phyloP scores from a whole-genome alignment of 30 jellyfish, hydroid and myxozoan genomes.

The Cassiopea andromeda region DNA sequence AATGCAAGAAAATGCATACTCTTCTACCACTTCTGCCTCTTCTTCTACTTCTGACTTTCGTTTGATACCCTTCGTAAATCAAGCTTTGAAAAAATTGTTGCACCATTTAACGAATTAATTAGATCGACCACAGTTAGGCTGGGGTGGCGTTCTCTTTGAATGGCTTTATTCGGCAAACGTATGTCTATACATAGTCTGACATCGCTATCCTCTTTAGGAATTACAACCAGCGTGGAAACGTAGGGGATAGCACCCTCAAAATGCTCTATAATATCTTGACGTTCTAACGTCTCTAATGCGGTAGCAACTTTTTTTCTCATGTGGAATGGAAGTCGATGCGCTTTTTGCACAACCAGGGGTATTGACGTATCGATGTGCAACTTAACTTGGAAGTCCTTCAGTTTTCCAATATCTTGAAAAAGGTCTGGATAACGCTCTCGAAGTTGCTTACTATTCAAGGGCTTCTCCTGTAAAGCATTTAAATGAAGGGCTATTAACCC shows the following conservation, averaged over 20 bases:
- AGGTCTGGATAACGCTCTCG: no score
- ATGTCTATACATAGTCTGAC: slow-evolving; percentile 20
- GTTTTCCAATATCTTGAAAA: slow-evolving; percentile 3
- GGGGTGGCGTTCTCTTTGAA: slow-evolving; percentile 34
- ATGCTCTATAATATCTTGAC: background rate
- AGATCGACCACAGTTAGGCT: slow-evolving; percentile 15
- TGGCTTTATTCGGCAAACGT: slow-evolving; percentile 18
- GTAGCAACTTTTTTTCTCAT: slow-evolving; percentile 4
- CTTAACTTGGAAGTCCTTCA: background rate
- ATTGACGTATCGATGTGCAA: background rate
- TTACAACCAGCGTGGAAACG: slow-evolving; percentile 20
- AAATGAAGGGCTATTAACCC: no score
- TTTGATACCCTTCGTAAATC: no score
- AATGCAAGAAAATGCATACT: no score
- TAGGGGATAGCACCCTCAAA: slow-evolving; percentile 29
- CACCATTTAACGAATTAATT: slow-evolving; percentile 1
- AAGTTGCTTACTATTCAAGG: no score
- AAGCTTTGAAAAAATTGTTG: background rate
- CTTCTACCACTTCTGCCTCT: no score
- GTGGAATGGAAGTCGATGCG: slow-evolving; percentile 41
- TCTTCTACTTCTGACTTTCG: no score
- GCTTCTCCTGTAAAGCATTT: no score
- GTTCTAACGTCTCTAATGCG: slow-evolving; percentile 13
- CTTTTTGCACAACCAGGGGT: slow-evolving; percentile 26
- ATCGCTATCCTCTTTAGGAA: slow-evolving; percentile 19